Percentiles rank a stretch among this genome's conserved stretches.
These are phyloP conservation scores for Aphelinus certus DNA, from an alignment of 1,140 invertebrate genomes.

Conservation along the genomic window DNA sequence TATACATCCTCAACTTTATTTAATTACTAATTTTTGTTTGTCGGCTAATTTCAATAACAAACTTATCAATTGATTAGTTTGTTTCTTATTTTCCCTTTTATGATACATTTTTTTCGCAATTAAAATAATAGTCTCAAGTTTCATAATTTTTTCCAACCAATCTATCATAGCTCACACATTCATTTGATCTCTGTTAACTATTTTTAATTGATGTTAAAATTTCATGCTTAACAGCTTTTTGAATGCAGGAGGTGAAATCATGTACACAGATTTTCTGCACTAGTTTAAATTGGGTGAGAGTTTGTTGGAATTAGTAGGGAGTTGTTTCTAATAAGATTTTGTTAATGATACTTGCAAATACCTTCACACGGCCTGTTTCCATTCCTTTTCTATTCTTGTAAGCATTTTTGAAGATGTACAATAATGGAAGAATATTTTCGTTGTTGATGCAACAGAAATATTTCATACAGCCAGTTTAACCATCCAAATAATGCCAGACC, in stretches of 20 bases:
- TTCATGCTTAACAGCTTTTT: not conserved
- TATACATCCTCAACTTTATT: constrained; percentile 34
- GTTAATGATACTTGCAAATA: constrained; percentile 7
- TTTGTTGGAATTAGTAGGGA: not conserved
- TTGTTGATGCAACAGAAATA: constrained; percentile 25
- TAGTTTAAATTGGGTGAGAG: constrained; percentile 19
- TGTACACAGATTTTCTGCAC: constrained; percentile 17
- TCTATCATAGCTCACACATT: no score
- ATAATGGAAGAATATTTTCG: constrained; percentile 29
- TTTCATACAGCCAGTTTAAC: constrained; percentile 33
- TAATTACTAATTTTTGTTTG: constrained; percentile 38
- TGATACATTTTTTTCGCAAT: constrained; percentile 30
- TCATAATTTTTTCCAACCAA: not conserved
- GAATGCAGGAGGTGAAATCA: constrained; percentile 14
- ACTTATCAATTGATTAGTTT: constrained; percentile 18
- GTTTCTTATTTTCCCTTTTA: constrained; percentile 10
- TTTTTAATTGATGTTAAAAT: not conserved
- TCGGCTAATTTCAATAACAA: constrained; percentile 33
- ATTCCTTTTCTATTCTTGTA: not conserved
- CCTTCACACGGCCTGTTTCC: not conserved
- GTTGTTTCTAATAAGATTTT: constrained; percentile 8
- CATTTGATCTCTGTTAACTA: no score
- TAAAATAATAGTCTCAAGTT: constrained; percentile 20
- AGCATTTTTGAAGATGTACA: constrained; percentile 17
- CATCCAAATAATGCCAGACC: constrained; percentile 1